Evolutionary conservation across 2,888 invertebrate species (phyloP).

Genomic region (Pemphredon lugubris): DNA sequence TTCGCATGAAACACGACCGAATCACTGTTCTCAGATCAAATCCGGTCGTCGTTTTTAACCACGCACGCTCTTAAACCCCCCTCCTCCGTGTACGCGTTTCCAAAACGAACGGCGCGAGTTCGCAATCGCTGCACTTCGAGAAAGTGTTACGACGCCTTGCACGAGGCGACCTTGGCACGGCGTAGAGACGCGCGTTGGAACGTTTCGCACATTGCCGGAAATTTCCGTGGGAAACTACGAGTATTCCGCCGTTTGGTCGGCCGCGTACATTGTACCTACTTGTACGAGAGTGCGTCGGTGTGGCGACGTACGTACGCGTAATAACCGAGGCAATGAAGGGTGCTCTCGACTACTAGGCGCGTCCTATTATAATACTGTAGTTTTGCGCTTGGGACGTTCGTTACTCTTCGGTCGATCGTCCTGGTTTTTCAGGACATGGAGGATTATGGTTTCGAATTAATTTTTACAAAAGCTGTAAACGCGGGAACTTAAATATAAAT

Average conservation of each 20-base stretch:
- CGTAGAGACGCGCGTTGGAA: constrained; percentile 67
- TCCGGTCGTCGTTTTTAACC: not conserved
- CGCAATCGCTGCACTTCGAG: constrained; percentile 37
- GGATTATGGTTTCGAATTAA: not conserved
- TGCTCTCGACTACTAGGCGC: constrained; percentile 42
- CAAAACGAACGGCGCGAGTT: constrained; percentile 11
- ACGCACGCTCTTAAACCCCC: not conserved
- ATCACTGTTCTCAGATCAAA: not conserved
- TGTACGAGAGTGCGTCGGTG: constrained; percentile 40
- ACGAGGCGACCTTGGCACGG: constrained; percentile 67
- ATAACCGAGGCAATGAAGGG: constrained; percentile 59
- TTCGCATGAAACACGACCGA: too few species aligned
- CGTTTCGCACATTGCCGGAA: constrained; percentile 75
- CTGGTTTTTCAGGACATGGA: constrained; percentile 17
- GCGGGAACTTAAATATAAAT: too few species aligned
- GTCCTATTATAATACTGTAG: constrained; percentile 69
- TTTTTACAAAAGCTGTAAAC: too few species aligned
- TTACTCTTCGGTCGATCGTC: constrained; percentile 52
- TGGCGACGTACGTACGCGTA: constrained; percentile 48
- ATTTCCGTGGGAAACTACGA: constrained; percentile 74
- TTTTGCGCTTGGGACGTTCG: constrained; percentile 71
- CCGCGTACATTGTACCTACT: constrained; percentile 35
- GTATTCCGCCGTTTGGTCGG: constrained; percentile 55
- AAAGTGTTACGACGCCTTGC: constrained; percentile 60
- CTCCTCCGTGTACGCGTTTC: not conserved